Percentiles rank a stretch among this genome's conserved stretches.
These are phyloP conservation scores for Cyprinodon brontotheroides DNA, from an alignment of 2,113 vertebrate species.

Conservation along the genomic window DNA sequence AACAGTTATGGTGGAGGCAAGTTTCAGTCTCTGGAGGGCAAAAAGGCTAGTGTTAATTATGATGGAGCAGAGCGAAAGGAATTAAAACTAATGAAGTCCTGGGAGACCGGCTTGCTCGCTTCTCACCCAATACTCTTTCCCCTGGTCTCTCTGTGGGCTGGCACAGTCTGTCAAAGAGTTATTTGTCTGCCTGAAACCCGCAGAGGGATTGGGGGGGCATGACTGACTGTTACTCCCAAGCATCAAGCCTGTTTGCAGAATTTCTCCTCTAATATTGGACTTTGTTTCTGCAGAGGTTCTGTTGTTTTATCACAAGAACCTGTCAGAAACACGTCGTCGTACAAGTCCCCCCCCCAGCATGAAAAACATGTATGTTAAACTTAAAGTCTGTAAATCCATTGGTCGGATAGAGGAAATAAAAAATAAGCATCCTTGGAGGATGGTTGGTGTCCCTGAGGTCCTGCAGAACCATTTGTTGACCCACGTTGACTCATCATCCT, in stretches of 20 bases:
- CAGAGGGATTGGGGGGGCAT: not conserved
- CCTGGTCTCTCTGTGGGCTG: constrained; percentile 29
- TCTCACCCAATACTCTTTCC: constrained; percentile 38
- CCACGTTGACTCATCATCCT: no score
- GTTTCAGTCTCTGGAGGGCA: constrained; percentile 84
- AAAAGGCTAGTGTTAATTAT: constrained; percentile 98
- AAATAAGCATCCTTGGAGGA: no score
- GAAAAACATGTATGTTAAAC: not conserved
- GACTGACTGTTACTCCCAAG: not conserved
- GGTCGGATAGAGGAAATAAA: no score
- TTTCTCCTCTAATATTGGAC: not conserved
- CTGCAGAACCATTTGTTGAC: no score
- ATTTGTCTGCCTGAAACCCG: constrained; percentile 21
- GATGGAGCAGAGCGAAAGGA: constrained; percentile 88
- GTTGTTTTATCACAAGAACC: not conserved
- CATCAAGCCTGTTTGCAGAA: not conserved
- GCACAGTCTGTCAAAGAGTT: constrained; percentile 18
- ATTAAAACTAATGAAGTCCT: constrained; percentile 97
- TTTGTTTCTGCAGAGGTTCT: not conserved
- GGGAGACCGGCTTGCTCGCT: constrained; percentile 80
- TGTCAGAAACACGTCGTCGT: not conserved
- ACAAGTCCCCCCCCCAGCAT: not conserved
- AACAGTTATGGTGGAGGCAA: constrained; percentile 76
- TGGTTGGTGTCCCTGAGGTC: no score
- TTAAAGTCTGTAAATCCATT: not conserved